These are phyloP conservation scores for Neostethus bicornis DNA, from an alignment of 2,797 vertebrate genomes.

Conservation along the genomic window DNA sequence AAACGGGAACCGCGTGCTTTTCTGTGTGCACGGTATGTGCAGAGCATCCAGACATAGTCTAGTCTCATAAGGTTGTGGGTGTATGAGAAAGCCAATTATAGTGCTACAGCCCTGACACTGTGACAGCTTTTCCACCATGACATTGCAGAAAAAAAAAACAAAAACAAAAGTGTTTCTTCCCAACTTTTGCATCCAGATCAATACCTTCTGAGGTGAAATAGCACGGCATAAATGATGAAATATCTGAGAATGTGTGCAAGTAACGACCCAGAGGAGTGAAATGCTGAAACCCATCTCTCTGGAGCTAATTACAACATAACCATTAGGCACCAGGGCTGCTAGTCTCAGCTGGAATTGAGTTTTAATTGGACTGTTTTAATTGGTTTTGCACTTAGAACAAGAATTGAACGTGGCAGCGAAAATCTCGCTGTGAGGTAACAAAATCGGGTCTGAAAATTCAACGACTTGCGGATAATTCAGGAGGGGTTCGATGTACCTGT, in stretches of 20 bases:
- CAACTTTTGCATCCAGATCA: slow-evolving; percentile 50
- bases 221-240: slow-evolving; percentile 45
- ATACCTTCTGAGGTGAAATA: slow-evolving; percentile 46
- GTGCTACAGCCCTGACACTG: slow-evolving; percentile 48
- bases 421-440: slow-evolving; percentile 53
- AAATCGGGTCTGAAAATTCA: slow-evolving; percentile 33
- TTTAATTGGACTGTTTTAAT: slow-evolving; percentile 82
- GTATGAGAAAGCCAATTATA: slow-evolving; percentile 63
- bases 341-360: slow-evolving; percentile 77
- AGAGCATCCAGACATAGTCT: slow-evolving; percentile 29
- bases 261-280: slow-evolving; percentile 38
- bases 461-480: slow-evolving; percentile 11
- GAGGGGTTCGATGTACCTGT: slow-evolving; percentile 25
- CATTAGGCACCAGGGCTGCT: slow-evolving; percentile 72
- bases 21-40: neutral
- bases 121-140: slow-evolving; percentile 54
- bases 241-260: slow-evolving; percentile 31
- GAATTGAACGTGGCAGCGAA: slow-evolving; percentile 57
- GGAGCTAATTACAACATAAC: slow-evolving; percentile 79
- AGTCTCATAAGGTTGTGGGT: slow-evolving; percentile 53
- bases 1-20: slow-evolving; percentile 19
- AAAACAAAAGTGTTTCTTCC: slow-evolving; percentile 43
- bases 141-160: slow-evolving; percentile 29
- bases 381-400: slow-evolving; percentile 72
- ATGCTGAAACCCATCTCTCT: slow-evolving; percentile 70